Evolutionary conservation across 53 echinoderm and acorn worm genomes (phyloP).

Genomic region (Arbacia lixula): DNA sequence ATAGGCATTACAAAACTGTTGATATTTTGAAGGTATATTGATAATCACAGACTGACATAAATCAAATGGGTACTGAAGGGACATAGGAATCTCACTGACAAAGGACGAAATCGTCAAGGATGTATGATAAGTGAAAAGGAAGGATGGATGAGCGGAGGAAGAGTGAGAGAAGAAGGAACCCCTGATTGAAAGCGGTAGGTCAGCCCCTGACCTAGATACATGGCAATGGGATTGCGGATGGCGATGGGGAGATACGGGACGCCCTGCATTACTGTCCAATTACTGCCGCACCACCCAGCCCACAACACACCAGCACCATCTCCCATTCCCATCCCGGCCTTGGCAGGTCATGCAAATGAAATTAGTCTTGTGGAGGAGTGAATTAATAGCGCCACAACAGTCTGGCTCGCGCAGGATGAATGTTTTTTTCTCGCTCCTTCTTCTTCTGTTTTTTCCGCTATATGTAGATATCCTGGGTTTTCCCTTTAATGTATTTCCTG

Average conservation of each 20-base stretch:
- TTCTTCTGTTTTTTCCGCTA: no score
- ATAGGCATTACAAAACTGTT: no score
- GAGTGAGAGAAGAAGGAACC: neutral
- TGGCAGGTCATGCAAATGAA: slow-evolving; percentile 51
- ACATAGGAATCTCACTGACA: no score
- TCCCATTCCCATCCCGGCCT: slow-evolving; percentile 15
- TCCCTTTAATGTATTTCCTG: no score
- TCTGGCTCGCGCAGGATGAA: neutral
- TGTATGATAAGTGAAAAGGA: neutral
- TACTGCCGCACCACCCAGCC: slow-evolving; percentile 17
- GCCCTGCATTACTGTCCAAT: slow-evolving; percentile 30
- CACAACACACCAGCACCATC: slow-evolving; percentile 18
- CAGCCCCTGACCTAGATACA: slow-evolving; percentile 37
- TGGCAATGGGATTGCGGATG: neutral
- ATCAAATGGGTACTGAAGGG: no score
- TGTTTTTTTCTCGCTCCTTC: no score
- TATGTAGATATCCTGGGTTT: no score
- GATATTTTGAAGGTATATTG: no score
- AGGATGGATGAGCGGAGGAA: neutral
- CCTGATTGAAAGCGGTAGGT: neutral
- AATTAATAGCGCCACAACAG: slow-evolving; percentile 41
- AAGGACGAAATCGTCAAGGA: no score
- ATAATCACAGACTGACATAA: no score
- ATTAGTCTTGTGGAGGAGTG: slow-evolving; percentile 36
- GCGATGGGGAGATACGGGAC: neutral